These are phyloP conservation scores for Gymnodraco acuticeps DNA, from an alignment of 2,797 vertebrate genomes.

Conservation along the genomic window DNA sequence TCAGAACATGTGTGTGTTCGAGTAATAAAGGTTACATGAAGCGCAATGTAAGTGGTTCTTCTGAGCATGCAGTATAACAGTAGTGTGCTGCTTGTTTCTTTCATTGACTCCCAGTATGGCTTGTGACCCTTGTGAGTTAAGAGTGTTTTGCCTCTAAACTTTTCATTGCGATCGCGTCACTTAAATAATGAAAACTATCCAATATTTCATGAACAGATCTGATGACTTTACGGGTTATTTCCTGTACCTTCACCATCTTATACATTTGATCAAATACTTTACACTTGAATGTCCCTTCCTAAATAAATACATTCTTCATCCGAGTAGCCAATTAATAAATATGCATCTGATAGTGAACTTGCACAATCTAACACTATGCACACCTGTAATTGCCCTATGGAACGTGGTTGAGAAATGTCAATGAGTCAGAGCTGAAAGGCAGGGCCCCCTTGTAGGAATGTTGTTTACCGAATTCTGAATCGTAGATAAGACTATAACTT, in stretches of 20 bases:
- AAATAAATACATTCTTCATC: neutral
- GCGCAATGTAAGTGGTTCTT: too few relatives aligned
- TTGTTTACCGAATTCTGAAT: neutral
- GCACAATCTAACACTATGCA: neutral
- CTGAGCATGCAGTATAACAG: too few relatives aligned
- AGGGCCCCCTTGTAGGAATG: neutral
- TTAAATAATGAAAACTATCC: neutral
- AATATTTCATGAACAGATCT: neutral
- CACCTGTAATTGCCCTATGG: constrained; percentile 14
- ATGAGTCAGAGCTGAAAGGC: constrained; percentile 9
- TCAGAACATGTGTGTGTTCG: too few relatives aligned
- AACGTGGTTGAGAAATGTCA: constrained; percentile 25
- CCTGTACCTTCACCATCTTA: neutral
- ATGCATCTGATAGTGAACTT: constrained; percentile 18
- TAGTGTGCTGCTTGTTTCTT: too few relatives aligned
- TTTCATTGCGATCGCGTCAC: neutral
- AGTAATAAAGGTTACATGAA: too few relatives aligned
- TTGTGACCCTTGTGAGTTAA: too few relatives aligned
- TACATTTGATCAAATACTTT: neutral
- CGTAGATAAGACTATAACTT: constrained; percentile 4
- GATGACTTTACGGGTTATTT: neutral
- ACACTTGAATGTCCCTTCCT: neutral
- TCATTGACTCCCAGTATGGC: too few relatives aligned
- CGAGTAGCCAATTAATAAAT: neutral
- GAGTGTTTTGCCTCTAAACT: too few relatives aligned